Conservation (phyloP, 1,140 invertebrate genomes). For the Brevipalpus yothersi region DNA sequence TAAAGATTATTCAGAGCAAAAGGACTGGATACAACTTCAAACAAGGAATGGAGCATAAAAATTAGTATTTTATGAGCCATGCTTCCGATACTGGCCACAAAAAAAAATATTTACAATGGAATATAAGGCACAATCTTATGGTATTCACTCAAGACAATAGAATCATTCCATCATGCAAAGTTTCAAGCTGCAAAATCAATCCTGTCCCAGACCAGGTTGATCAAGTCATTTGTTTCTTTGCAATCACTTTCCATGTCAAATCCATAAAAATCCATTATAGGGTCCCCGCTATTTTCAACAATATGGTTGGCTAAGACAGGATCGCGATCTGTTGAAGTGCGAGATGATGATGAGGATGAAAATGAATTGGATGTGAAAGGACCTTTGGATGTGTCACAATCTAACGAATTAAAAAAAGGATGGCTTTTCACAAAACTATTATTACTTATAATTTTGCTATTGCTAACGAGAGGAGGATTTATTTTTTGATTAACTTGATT, state of each 20-base stretch:
- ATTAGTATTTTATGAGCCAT: too few species aligned
- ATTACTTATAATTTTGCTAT: background rate
- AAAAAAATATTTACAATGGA: too few species aligned
- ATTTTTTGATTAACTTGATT: conserved; percentile 6
- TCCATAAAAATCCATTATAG: conserved; percentile 33
- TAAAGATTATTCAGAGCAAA: too few species aligned
- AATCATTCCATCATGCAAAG: background rate
- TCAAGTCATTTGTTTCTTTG: conserved; percentile 29
- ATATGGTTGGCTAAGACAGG: conserved; percentile 29
- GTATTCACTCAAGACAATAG: too few species aligned
- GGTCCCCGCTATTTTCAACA: conserved; percentile 22
- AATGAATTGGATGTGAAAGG: conserved; percentile 17
- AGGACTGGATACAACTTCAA: too few species aligned
- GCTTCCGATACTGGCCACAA: too few species aligned
- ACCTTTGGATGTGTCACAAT: conserved; percentile 2
- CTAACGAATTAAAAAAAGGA: too few species aligned
- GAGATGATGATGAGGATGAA: conserved; percentile 18
- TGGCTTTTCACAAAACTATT: background rate
- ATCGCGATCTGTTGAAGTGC: conserved; percentile 24
- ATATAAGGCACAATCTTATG: too few species aligned
- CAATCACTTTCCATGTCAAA: conserved; percentile 38
- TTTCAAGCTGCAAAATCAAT: background rate
- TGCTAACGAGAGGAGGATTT: background rate
- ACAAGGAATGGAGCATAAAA: too few species aligned
- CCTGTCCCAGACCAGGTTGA: background rate